Base-by-base conservation (phyloP, 2,888 invertebrate species). In the Scotopteryx bipunctaria region DNA sequence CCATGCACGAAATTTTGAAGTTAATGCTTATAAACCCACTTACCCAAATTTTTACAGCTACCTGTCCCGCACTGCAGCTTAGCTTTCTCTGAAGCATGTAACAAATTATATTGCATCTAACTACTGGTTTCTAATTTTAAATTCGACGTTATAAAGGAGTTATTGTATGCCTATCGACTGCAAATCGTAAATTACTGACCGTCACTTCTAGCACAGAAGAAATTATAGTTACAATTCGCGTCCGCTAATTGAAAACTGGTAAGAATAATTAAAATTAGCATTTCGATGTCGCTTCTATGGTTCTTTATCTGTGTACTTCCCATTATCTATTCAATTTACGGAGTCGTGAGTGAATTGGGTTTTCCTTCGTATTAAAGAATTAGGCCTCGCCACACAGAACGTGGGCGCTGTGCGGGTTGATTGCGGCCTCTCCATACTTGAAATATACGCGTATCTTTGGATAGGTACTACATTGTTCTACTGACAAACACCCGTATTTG, bases 301-400 rank as follows among this genome's bases (percentile, higher is more conserved):
- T 64, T 66, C 47, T 63, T 53, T 64, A 62, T 78, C 81, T 63
- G 53, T 73, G 81, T 72, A 49, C 50, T 61, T 64, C 72, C 81
- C 84, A 85, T 88, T 88, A 85, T 78, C 73, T 83, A 88, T 87
- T 89, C 86, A 88, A 87, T 88, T 85, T 81, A 75, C 73, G 68
- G 73, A 60, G 50, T 40, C 45, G 36, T 55, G 57, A 83, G 75
- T 78, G 83, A 83, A 81, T 82, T 76, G 75, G 76, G 73, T 78
- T 82, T 85, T 81, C 83, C 77, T 78, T 75, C 69, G 72, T 75
- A 77, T 57, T 57, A 57, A 43, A 16, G 45, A 53, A 48, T 52
- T 42, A 57, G 23, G 54, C 35, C 40, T 27, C 4, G 27, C 29
- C 36, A 38, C 37, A 53, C 44, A 25, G 35, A 45, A 44, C 40